These are phyloP conservation scores for Spinus pinus DNA, from an alignment of 2,797 vertebrate species.

Conservation along the genomic window DNA sequence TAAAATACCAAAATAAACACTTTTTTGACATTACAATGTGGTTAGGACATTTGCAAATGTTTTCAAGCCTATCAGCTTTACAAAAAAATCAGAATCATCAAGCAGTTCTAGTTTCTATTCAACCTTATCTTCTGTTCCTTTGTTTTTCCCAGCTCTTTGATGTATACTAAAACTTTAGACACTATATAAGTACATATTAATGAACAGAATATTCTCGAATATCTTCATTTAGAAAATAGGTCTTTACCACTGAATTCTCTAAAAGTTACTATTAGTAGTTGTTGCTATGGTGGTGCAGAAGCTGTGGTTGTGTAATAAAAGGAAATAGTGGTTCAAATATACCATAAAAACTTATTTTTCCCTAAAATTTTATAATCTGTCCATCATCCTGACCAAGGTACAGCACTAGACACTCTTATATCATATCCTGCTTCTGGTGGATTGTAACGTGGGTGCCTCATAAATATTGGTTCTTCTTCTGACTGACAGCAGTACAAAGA, in stretches of 20 bases:
- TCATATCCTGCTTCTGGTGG: background rate
- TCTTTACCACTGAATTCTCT: background rate
- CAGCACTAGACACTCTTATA: background rate
- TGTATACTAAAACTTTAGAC: background rate
- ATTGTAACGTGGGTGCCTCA: background rate
- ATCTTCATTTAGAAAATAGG: background rate
- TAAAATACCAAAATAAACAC: background rate
- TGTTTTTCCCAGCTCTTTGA: background rate
- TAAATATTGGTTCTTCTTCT: background rate
- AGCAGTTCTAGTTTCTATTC: background rate
- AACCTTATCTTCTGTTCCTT: background rate
- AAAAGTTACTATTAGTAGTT: background rate
- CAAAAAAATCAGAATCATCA: background rate
- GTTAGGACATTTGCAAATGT: background rate
- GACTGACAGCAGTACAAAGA: background rate
- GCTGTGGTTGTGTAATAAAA: background rate
- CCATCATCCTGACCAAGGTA: background rate
- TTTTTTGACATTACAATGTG: background rate
- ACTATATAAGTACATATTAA: background rate
- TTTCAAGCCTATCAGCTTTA: background rate
- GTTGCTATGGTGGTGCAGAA: background rate
- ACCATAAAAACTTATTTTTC: background rate
- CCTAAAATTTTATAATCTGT: background rate
- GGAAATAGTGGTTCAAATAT: background rate
- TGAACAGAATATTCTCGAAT: background rate